Evolutionary conservation across 2,797 vertebrate genomes (phyloP).

Genomic region (Sebastes goodei): DNA sequence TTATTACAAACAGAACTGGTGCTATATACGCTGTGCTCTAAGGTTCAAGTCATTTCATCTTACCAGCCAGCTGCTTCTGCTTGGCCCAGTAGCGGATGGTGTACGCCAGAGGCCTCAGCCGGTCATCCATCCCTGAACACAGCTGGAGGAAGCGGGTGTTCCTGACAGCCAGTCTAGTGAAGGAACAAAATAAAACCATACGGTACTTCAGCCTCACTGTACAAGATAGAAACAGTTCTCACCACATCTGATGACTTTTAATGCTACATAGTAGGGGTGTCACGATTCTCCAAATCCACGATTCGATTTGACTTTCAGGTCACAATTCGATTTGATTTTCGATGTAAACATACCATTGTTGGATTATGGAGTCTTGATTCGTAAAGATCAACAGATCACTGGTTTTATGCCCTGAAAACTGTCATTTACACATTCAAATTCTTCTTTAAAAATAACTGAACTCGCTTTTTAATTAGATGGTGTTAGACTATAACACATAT

Average conservation of each 20-base stretch:
- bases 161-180: conserved; percentile 87
- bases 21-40: too few relatives aligned
- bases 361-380: too few relatives aligned
- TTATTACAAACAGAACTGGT: neutral
- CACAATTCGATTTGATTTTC: too few relatives aligned
- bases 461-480: fast-evolving
- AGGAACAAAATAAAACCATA: neutral
- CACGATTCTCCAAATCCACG: too few relatives aligned
- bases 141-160: conserved; percentile 92
- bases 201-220: neutral
- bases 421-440: too few relatives aligned
- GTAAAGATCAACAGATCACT: too few relatives aligned
- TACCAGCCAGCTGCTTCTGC: conserved; percentile 90
- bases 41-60: neutral
- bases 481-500: too few relatives aligned
- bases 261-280: too few relatives aligned
- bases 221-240: neutral
- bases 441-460: too few relatives aligned
- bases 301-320: too few relatives aligned
- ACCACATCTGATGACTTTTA: neutral
- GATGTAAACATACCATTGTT: too few relatives aligned
- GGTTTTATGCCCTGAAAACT: too few relatives aligned
- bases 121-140: conserved; percentile 84
- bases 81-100: conserved; percentile 91
- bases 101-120: conserved; percentile 89